Base-by-base conservation (phyloP, 2,888 invertebrate genomes). In the Sthenelais limicola region DNA sequence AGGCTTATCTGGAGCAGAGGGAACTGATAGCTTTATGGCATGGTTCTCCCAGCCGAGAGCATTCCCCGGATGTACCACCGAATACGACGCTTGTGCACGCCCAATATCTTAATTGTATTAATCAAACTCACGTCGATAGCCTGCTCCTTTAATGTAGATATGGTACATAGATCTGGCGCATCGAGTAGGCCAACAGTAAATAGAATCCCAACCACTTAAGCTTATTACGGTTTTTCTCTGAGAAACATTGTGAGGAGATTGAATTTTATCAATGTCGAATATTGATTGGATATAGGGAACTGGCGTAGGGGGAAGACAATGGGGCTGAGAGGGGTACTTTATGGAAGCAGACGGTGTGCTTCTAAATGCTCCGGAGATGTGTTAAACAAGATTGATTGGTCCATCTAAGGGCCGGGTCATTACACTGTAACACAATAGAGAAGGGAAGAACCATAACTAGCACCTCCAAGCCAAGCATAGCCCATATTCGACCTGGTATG, bases 21-120 rank as follows among this genome's bases (percentile, higher is more conserved):
- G 56, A 26, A 3, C 4, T 7, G 62, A n/a, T 35, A 3, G 38
- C n/a, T 2, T 35, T 35, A 4, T 21, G 4, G 9, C n/a, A 21
- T 51, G 51, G 5, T 26, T n/a, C 21, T n/a, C 12, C 51, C 28
- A 33, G 56, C 38, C 43, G 62, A 62, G 12, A 62, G 62, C 28
- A 38, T 62, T 62, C 35, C 35, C 38, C 62, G 35, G 38, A 38
- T 38, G 43, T 21, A 35, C 33, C 38, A 21, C 35, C 35, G 26
- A 38, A 35, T n/a, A 24, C 62, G 38, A 18, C 21, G 1, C 12
- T 15, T 43, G 38, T 2, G 62, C 62, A 7, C 5, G 38, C 7
- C 62, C 38, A 62, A 62, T 62, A 62, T 62, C 62, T 62, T 62
- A 62, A 62, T 62, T 62, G 28, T 43, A 62, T 62, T 62, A 62